phyloP scores from a whole-genome alignment of 2,888 invertebrate genomes.

The Apoda limacodes region DNA sequence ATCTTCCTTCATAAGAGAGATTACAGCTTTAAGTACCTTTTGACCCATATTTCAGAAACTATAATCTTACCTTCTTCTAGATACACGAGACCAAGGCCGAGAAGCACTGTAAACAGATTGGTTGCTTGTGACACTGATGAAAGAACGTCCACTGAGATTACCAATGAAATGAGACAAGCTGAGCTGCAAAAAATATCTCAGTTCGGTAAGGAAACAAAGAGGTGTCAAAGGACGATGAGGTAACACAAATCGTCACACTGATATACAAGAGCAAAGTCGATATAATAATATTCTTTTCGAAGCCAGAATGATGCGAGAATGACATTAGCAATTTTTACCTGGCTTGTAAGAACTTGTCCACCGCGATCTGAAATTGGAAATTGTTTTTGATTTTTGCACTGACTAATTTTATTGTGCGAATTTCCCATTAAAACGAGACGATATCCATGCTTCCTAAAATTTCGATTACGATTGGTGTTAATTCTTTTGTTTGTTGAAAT shows the following conservation, averaged over 20 bases:
- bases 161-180: slow-evolving; percentile 69
- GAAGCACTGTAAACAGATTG: slow-evolving; percentile 72
- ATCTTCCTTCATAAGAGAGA: too few species aligned
- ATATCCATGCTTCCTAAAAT: too few species aligned
- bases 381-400: slow-evolving; percentile 38
- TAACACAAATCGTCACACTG: slow-evolving; percentile 30
- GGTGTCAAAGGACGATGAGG: slow-evolving; percentile 23
- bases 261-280: slow-evolving; percentile 21
- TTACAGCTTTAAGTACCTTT: too few species aligned
- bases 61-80: slow-evolving; percentile 71
- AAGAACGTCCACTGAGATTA: slow-evolving; percentile 72
- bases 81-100: slow-evolving; percentile 75
- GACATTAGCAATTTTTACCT: slow-evolving; percentile 68
- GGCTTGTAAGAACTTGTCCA: slow-evolving; percentile 55
- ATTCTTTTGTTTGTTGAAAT: too few species aligned
- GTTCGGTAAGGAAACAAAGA: slow-evolving; percentile 30
- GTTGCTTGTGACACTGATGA: slow-evolving; percentile 69
- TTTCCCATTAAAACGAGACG: slow-evolving; percentile 62
- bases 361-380: slow-evolving; percentile 41
- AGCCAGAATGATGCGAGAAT: too few species aligned
- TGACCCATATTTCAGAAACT: too few species aligned
- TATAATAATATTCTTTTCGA: too few species aligned
- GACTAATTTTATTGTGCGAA: slow-evolving; percentile 45
- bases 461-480: too few species aligned
- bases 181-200: slow-evolving; percentile 55